phyloP scores from a whole-genome alignment of 2,888 invertebrate genomes.

The Elegia similella region DNA sequence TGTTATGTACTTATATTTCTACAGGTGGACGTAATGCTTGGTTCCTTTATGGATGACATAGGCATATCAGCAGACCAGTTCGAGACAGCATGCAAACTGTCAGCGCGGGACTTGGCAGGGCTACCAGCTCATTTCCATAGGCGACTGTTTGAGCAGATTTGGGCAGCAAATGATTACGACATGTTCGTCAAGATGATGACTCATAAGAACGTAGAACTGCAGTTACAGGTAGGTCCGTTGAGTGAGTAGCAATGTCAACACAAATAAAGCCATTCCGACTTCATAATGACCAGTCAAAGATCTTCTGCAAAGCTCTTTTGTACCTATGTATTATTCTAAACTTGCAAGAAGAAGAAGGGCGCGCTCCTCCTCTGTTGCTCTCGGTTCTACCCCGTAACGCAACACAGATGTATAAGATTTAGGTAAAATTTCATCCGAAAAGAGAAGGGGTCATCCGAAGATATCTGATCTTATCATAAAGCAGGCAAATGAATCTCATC shows the following conservation, averaged over 20 bases:
- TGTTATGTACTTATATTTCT: constrained; percentile 37
- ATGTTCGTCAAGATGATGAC: constrained; percentile 96
- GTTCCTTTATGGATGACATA: constrained; percentile 96
- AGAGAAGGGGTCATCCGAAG: too few species aligned
- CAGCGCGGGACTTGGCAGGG: constrained; percentile 69
- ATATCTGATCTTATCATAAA: too few species aligned
- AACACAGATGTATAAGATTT: too few species aligned
- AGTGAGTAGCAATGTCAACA: not conserved
- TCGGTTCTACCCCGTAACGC: too few species aligned
- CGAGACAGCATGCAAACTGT: constrained; percentile 87
- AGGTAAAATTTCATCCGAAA: too few species aligned
- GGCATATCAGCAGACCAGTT: constrained; percentile 94
- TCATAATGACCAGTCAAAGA: not conserved
- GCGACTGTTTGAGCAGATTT: constrained; percentile 87
- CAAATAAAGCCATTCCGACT: not conserved
- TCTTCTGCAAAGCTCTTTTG: not conserved
- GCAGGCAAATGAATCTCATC: too few species aligned
- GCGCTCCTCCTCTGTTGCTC: too few species aligned
- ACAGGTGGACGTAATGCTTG: constrained; percentile 93
- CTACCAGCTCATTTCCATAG: constrained; percentile 83
- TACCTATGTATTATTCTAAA: too few species aligned
- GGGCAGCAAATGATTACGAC: constrained; percentile 95
- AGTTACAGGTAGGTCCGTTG: constrained; percentile 79
- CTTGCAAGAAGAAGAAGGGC: too few species aligned
- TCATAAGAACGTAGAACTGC: constrained; percentile 94